Evolutionary conservation across 2,113 vertebrate genomes (phyloP).

Genomic region (Ptilonorhynchus violaceus): DNA sequence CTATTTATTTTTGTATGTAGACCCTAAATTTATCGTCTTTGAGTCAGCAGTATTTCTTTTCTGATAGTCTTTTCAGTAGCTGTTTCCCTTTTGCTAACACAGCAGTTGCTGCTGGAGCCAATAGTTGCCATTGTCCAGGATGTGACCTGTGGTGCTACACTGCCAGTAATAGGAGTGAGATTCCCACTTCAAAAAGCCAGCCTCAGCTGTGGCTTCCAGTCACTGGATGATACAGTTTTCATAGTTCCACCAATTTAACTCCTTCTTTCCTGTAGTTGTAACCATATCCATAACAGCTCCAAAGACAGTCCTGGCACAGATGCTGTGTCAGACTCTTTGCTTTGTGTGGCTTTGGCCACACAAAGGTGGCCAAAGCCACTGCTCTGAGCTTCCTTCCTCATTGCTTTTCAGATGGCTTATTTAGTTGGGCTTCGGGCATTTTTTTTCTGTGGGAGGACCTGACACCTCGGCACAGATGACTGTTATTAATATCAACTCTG

Average conservation of each 20-base stretch:
- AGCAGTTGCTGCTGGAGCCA: neutral
- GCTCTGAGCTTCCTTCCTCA: neutral
- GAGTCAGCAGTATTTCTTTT: neutral
- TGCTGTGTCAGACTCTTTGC: neutral
- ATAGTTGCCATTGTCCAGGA: neutral
- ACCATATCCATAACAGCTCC: neutral
- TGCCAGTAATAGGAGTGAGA: neutral
- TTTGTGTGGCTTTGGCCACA: too few relatives aligned
- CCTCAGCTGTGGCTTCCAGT: neutral
- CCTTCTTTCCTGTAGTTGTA: neutral
- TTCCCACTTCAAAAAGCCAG: neutral
- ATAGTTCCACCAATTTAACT: neutral
- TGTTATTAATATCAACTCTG: neutral
- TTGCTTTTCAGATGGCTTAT: neutral
- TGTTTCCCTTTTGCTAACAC: neutral
- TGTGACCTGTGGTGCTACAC: neutral
- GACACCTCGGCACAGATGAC: neutral
- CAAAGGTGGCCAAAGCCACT: neutral
- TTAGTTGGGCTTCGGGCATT: neutral
- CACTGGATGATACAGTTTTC: neutral
- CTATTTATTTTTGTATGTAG: neutral
- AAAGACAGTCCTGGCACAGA: neutral
- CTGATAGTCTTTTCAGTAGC: neutral
- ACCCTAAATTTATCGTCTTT: neutral
- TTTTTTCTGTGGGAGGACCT: neutral